Evolutionary conservation across 1,140 invertebrate species (phyloP), one percentile per base, ranked within the genome.

Genomic region (Arctopsyche grandis): DNA sequence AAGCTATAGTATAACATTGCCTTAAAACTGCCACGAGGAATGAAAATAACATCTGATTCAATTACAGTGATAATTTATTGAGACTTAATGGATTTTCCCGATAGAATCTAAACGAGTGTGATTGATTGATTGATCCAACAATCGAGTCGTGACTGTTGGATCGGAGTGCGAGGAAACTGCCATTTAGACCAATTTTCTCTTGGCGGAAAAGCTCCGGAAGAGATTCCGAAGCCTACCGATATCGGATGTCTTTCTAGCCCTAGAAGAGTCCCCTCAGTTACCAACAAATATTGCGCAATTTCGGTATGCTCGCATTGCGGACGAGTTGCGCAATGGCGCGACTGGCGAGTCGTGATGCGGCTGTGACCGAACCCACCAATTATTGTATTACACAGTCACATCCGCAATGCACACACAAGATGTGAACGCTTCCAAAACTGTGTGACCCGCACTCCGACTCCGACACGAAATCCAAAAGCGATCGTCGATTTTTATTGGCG

Each of bases 361-460:
- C 56, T 63, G 58, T 44, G 58, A 76, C 74, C 58, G 21, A 43
- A 76, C 24, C 44, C 46, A 29, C 26, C 74, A 76, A 76, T 76
- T 76, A 76, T 76, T 76, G 10, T 76, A 16, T 76, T 76, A 63
- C 71, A 74, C 71, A 74, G 71, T 74, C 19, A 74, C 74, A 76
- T 76, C 74, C 74, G 74, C 56, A 22, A 76, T 63, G 56, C 56
- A 74, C 22, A 69, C 19, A 16, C 66, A 38, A 16, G 14, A 56
- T 56, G 14, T 56, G 14, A 56, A 14, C 10, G 66, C 22, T 69
- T 29, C 66, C 22, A 16, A 38, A 69, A 69, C 66, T 69, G 29
- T 69, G 10, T n/a, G 66, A 29, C 66, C 4, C 16, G 0, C 9
- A 19, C 9, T 60, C 19, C 0, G 56, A 60, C 1, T 19, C 56